Evolutionary conservation across 2,888 invertebrate species (phyloP), one percentile per base, ranked within the genome.

Genomic region (Spilarctia lutea): DNA sequence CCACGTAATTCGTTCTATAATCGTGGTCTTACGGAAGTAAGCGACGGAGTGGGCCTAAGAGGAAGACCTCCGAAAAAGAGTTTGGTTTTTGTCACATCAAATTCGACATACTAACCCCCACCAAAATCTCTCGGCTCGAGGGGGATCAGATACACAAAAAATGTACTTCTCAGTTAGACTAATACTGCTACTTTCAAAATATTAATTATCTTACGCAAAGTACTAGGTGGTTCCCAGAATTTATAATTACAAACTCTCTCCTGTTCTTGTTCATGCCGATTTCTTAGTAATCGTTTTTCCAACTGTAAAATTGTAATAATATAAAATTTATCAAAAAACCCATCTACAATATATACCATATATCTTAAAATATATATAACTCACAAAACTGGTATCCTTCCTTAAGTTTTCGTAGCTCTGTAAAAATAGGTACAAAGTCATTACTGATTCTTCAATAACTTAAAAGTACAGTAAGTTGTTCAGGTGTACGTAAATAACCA

Each of bases 181-280:
- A 56, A n/a, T n/a, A 56, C 56, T 56, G n/a, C 20, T 68, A 33
- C 10, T 30, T 7, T 0, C 4, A 33, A 68, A 68, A 33, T 30
- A 30, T 30, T 42, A 16, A 39, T 6, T 8, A 71, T 88, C 93
- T 90, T 82, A 94, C 95, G 92, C 73, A 94, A 87, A 7, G 92
- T 88, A 82, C 89, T 91, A 0, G 95, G 95, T 20, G 95, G 91
- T 82, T 94, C 93, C 95, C 95, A 95, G 86, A 95, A 95, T 81
- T 94, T 94, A 78, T 94, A 94, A 77, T 81, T 91, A 79, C 94
- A 94, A 35, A 89, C 73, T 80, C 93, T 88, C 82, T 92, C 93
- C 7, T 52, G 27, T 75, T 81, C 74, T 74, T 81, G 88, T 85
- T 75, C 89, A 85, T 72, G 88, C 87, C 85, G 91, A 80, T 94